Conservation (phyloP, 2,113 vertebrate species). For the Anoura caudifer region DNA sequence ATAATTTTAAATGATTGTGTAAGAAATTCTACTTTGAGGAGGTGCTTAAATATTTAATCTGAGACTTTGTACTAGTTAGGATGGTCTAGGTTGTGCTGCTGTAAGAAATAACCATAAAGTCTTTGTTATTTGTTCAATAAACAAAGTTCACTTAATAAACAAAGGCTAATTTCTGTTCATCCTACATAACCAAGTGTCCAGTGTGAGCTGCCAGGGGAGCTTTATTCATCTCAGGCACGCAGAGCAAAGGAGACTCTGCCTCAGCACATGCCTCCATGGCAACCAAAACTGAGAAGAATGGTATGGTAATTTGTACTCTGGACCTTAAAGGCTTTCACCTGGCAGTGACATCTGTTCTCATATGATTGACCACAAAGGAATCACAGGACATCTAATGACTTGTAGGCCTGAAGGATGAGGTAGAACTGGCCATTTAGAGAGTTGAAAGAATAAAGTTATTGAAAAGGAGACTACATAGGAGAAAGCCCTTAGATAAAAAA, state of each 20-base stretch:
- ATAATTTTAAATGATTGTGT: background rate
- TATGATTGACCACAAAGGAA: background rate
- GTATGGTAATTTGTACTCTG: accelerated
- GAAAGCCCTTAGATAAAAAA: background rate
- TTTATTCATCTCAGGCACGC: background rate
- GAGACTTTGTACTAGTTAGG: background rate
- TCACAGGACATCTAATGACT: background rate
- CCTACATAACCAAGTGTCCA: background rate
- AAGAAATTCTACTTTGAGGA: background rate
- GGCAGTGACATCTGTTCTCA: background rate
- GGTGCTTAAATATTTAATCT: background rate
- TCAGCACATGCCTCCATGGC: background rate
- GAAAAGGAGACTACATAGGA: background rate
- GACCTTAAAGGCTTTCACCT: background rate
- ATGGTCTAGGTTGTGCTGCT: background rate
- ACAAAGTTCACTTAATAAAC: background rate
- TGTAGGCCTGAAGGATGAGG: background rate
- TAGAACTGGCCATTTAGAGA: background rate
- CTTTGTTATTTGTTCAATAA: background rate
- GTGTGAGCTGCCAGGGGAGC: background rate
- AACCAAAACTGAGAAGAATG: background rate
- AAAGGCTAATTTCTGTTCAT: background rate
- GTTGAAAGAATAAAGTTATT: background rate
- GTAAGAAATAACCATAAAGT: background rate
- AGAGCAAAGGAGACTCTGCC: background rate